Evolutionary conservation across 2,113 vertebrate species (phyloP).

Genomic region (Uria lomvia): DNA sequence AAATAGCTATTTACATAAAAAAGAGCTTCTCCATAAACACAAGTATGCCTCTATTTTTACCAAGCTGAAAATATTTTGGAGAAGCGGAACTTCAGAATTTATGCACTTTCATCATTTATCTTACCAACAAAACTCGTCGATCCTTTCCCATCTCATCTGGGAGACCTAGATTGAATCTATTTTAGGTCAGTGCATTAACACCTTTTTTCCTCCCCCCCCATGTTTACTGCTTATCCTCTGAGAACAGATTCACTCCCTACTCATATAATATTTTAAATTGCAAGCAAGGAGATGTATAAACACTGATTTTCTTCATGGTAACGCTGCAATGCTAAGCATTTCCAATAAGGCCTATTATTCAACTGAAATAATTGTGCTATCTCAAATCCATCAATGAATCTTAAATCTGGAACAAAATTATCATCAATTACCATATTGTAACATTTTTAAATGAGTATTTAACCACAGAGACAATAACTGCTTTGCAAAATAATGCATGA

Average conservation of each 20-base stretch:
- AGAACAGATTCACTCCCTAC: not conserved
- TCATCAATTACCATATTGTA: slow-evolving; percentile 24
- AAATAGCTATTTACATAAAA: slow-evolving; percentile 16
- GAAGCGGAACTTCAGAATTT: slow-evolving; percentile 20
- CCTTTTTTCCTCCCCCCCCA: not conserved
- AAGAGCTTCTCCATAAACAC: not conserved
- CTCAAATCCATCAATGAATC: slow-evolving; percentile 44
- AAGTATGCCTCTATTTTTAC: not conserved
- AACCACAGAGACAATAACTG: not conserved
- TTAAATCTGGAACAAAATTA: slow-evolving; percentile 34
- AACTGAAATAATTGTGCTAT: slow-evolving; percentile 15
- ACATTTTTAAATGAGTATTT: slow-evolving; percentile 12
- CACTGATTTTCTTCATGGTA: not conserved
- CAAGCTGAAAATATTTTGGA: slow-evolving; percentile 4
- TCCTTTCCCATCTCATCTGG: not conserved
- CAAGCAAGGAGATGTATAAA: not conserved
- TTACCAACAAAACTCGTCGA: not conserved
- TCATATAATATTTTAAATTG: not conserved
- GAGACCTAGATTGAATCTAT: slow-evolving; percentile 51
- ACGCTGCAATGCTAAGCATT: not conserved
- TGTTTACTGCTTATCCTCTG: slow-evolving; percentile 14
- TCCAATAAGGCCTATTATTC: slow-evolving; percentile 2
- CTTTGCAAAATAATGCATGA: not conserved
- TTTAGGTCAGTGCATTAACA: slow-evolving; percentile 38
- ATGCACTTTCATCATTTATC: slow-evolving; percentile 17